Evolutionary conservation across 2,113 vertebrate genomes (phyloP).

Genomic region (Synchiropus splendidus): DNA sequence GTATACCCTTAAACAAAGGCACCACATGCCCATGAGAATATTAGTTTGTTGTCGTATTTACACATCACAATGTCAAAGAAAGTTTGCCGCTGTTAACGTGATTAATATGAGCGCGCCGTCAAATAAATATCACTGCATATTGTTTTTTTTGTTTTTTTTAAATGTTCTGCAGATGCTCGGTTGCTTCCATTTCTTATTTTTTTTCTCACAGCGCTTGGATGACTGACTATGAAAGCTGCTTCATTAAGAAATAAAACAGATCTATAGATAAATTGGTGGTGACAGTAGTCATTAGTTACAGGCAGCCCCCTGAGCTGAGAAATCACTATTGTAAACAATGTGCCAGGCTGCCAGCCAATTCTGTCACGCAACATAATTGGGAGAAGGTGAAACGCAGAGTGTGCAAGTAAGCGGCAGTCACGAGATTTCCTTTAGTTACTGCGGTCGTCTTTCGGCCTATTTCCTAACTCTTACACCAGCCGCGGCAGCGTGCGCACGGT

Average conservation of each 20-base stretch:
- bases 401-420: background rate
- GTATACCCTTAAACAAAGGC: too few species aligned
- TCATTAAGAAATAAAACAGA: background rate
- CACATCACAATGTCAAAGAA: too few species aligned
- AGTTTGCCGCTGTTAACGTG: too few species aligned
- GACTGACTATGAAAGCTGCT: background rate
- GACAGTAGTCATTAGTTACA: slow-evolving; percentile 13
- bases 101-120: background rate
- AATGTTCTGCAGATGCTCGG: too few species aligned
- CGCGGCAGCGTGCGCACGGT: background rate
- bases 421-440: slow-evolving; percentile 12
- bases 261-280: slow-evolving; percentile 8
- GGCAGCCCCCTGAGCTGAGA: slow-evolving; percentile 7
- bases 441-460: too few species aligned
- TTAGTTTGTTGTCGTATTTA: too few species aligned
- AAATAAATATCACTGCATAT: too few species aligned
- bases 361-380: slow-evolving; percentile 10
- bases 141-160: too few species aligned
- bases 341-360: slow-evolving; percentile 10
- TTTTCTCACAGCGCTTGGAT: too few species aligned
- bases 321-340: slow-evolving; percentile 14
- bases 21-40: too few species aligned
- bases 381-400: slow-evolving; percentile 2
- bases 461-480: background rate
- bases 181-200: too few species aligned